These are phyloP conservation scores for Armadillidium nasatum DNA, from an alignment of 1,140 invertebrate species.

Conservation along the genomic window DNA sequence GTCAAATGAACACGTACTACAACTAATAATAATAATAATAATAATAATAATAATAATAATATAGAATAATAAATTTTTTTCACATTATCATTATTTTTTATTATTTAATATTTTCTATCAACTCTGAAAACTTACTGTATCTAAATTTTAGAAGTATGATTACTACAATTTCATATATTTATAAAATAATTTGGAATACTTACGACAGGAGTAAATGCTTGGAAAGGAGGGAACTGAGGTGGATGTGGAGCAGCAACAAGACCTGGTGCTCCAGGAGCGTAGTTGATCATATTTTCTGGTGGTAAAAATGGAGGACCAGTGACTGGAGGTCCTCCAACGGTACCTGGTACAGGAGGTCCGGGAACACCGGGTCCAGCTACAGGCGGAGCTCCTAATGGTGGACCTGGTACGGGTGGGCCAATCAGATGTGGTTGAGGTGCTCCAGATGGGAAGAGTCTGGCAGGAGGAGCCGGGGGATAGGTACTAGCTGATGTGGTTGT, in stretches of 20 bases:
- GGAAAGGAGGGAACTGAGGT: conserved; percentile 46
- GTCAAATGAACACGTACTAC: too few species aligned
- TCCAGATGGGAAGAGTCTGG: conserved; percentile 39
- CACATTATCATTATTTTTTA: too few species aligned
- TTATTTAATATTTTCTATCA: too few species aligned
- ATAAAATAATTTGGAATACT: background rate
- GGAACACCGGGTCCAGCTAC: conserved; percentile 1
- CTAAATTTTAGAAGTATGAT: too few species aligned
- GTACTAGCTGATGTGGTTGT: conserved; percentile 31
- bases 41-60: too few species aligned
- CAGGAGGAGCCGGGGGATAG: conserved; percentile 28
- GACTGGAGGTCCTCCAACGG: conserved; percentile 26
- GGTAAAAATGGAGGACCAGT: conserved; percentile 41
- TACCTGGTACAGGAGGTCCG: conserved; percentile 16
- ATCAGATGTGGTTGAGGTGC: conserved; percentile 36
- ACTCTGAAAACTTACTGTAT: too few species aligned
- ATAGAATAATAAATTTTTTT: too few species aligned
- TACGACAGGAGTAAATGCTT: conserved; percentile 39
- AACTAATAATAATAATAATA: too few species aligned
- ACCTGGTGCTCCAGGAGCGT: conserved; percentile 35
- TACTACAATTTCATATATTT: too few species aligned
- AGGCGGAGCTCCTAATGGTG: conserved; percentile 31
- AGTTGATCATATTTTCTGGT: conserved; percentile 46
- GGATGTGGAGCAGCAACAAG: conserved; percentile 38
- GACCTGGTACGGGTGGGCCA: conserved; percentile 32